A percentile compares a stretch with the other conserved stretches of the same genome.
phyloP scores from a whole-genome alignment of 2,797 vertebrate genomes.

The Melanotaenia maccullochi region DNA sequence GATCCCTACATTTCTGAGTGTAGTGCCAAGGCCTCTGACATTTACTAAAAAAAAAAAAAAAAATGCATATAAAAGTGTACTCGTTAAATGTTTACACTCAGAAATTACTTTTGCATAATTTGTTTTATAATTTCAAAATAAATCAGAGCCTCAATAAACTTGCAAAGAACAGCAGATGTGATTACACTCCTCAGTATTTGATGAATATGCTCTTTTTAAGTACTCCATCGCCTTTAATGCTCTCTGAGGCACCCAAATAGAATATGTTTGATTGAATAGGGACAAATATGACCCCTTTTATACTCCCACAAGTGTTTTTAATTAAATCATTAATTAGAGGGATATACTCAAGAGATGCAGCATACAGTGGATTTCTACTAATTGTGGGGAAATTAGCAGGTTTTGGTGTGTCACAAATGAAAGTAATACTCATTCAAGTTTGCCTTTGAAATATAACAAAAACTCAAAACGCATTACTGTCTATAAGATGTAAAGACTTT shows the following conservation, averaged over 20 bases:
- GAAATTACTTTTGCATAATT: background rate
- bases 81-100: background rate
- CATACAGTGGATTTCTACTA: conserved; percentile 57
- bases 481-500: conserved; percentile 1
- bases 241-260: conserved; percentile 47
- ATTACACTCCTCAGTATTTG: conserved; percentile 21
- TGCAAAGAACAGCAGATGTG: conserved; percentile 32
- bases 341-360: conserved; percentile 62
- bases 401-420: conserved; percentile 47
- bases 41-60: background rate
- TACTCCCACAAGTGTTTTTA: conserved; percentile 74
- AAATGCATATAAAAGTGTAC: background rate
- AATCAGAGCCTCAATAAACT: background rate
- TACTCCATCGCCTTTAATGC: conserved; percentile 42
- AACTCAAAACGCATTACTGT: background rate
- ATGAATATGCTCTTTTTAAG: conserved; percentile 39
- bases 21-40: conserved; percentile 30
- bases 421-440: conserved; percentile 11
- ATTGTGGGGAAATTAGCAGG: conserved; percentile 50
- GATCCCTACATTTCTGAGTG: conserved; percentile 45
- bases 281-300: conserved; percentile 73
- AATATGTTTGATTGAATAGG: conserved; percentile 72
- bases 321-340: conserved; percentile 83
- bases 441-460: conserved; percentile 13
- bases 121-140: conserved; percentile 3